phyloP scores from a whole-genome alignment of 1,140 invertebrate species.

The Tetranychus cinnabarinus region DNA sequence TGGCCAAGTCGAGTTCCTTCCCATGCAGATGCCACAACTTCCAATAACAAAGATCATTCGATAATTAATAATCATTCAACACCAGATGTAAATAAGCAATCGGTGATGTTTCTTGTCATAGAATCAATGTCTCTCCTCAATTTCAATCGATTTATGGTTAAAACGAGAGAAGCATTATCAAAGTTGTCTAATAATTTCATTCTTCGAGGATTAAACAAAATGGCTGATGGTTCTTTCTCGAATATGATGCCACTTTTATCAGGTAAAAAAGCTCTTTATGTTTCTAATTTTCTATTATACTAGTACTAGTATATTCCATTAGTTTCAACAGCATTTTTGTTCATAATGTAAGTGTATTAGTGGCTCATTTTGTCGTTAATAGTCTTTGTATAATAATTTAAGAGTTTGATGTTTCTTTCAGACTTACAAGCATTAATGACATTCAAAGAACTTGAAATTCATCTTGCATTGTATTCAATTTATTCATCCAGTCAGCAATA shows the following conservation, averaged over 20 bases:
- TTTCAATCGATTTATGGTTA: constrained; percentile 2
- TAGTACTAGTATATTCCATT: no score
- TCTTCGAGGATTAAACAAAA: constrained; percentile 23
- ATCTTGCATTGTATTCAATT: no score
- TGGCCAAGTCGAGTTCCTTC: background rate
- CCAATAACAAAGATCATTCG: background rate
- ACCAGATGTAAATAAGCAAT: background rate
- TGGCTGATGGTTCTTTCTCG: constrained; percentile 23
- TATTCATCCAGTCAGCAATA: no score
- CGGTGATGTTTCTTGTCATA: constrained; percentile 5
- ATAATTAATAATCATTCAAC: background rate
- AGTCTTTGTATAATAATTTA: no score
- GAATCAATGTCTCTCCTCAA: constrained; percentile 6
- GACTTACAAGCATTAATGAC: no score
- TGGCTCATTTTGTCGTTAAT: background rate
- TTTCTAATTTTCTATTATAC: no score
- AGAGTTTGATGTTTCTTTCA: no score
- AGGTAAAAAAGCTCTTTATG: background rate
- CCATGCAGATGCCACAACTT: background rate
- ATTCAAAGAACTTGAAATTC: no score
- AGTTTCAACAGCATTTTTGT: background rate
- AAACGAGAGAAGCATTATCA: constrained; percentile 1
- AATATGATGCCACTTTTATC: constrained; percentile 17
- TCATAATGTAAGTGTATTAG: background rate
- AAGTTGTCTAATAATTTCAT: background rate